Conservation (phyloP, 2,888 invertebrate species). For the Bembecia ichneumoniformis region DNA sequence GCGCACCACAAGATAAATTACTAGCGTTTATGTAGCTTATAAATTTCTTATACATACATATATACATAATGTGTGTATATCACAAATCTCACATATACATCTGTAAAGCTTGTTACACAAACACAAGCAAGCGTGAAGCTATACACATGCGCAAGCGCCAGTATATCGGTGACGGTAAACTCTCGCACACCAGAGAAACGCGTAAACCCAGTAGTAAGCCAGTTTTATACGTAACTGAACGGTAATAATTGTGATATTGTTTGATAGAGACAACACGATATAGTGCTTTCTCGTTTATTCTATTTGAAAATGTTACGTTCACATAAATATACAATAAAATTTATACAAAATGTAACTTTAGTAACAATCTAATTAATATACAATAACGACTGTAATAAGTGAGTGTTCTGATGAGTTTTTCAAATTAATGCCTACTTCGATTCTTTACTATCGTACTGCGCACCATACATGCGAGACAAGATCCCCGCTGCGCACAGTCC, state of each 20-base stretch:
- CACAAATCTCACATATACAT: neutral
- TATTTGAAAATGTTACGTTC: too few species aligned
- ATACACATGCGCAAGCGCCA: slow-evolving; percentile 6
- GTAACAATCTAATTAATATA: too few species aligned
- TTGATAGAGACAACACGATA: slow-evolving; percentile 40
- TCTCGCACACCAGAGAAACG: slow-evolving; percentile 37
- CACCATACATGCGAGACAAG: too few species aligned
- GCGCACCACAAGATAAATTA: neutral
- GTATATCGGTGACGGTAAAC: slow-evolving; percentile 7
- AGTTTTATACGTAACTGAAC: slow-evolving; percentile 66
- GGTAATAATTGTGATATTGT: slow-evolving; percentile 64
- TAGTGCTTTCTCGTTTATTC: neutral
- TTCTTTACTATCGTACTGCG: too few species aligned
- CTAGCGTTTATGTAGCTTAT: too few species aligned
- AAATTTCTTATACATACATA: neutral
- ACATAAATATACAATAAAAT: too few species aligned
- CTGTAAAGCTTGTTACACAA: slow-evolving; percentile 3
- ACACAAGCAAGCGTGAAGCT: slow-evolving; percentile 14
- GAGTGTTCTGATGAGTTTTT: too few species aligned
- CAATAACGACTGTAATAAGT: too few species aligned
- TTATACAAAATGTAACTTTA: too few species aligned
- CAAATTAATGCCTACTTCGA: too few species aligned
- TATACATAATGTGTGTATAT: neutral
- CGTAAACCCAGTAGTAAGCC: slow-evolving; percentile 65
- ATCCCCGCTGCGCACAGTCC: too few species aligned